Conservation (phyloP, 2,888 invertebrate genomes). For the Lasius fuliginosus region DNA sequence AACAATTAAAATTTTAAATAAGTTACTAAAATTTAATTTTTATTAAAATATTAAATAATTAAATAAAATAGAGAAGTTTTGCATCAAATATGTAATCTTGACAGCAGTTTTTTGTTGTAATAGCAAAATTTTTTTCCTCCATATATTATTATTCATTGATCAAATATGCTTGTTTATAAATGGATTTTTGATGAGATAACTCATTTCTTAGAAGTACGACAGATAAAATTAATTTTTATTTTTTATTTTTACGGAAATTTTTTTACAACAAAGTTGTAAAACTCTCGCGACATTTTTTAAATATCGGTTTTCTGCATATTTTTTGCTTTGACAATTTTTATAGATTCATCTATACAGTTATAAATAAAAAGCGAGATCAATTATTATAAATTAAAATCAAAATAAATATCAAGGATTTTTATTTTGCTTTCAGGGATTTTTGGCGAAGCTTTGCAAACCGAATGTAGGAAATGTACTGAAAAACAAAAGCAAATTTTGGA, state of each 20-base stretch:
- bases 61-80: neutral
- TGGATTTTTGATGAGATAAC: neutral
- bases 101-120: no score
- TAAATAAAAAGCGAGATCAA: neutral
- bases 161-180: no score
- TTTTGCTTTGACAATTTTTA: neutral
- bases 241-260: neutral
- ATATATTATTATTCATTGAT: no score
- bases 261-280: neutral
- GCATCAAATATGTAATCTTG: neutral
- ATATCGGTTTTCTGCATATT: neutral
- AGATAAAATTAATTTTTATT: neutral
- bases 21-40: no score
- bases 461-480: conserved; percentile 23
- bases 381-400: no score
- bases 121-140: no score
- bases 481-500: conserved; percentile 1
- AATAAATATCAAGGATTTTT: neutral
- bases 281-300: neutral
- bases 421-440: neutral
- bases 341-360: neutral
- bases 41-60: neutral
- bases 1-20: no score
- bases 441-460: neutral
- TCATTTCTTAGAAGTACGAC: neutral